Conservation (phyloP, 2,797 vertebrate genomes). For the Rhincodon typus region DNA sequence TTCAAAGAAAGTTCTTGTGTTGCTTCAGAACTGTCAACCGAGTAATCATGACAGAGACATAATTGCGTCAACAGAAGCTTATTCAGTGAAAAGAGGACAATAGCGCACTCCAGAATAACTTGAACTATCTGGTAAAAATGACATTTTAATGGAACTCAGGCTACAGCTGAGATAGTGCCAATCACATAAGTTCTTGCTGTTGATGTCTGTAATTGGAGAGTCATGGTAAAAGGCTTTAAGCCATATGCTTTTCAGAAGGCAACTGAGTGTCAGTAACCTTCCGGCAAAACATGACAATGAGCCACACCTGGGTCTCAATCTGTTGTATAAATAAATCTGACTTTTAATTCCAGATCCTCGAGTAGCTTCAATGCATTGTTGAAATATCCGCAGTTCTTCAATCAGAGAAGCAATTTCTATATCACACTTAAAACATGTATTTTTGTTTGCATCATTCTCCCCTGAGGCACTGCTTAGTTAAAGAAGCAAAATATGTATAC, state of each 20-base stretch:
- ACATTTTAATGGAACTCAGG: slow-evolving; percentile 44
- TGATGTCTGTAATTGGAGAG: slow-evolving; percentile 43
- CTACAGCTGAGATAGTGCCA: slow-evolving; percentile 39
- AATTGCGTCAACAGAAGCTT: background rate
- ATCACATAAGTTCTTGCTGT: slow-evolving; percentile 39
- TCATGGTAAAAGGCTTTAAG: slow-evolving; percentile 40
- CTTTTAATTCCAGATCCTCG: slow-evolving; percentile 41
- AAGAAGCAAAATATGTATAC: background rate
- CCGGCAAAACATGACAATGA: slow-evolving; percentile 41
- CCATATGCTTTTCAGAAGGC: slow-evolving; percentile 38
- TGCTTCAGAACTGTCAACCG: slow-evolving; percentile 3
- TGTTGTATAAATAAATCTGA: slow-evolving; percentile 42
- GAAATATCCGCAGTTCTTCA: background rate
- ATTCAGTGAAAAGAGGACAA: background rate
- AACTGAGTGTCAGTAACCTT: slow-evolving; percentile 44
- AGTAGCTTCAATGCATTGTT: background rate
- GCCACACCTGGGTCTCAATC: slow-evolving; percentile 37
- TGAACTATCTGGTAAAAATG: slow-evolving; percentile 33
- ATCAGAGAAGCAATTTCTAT: background rate
- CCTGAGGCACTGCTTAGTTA: background rate
- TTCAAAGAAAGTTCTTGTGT: background rate
- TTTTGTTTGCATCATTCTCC: background rate
- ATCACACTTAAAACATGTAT: no score
- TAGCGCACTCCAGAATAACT: background rate
- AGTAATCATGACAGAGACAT: background rate